These are phyloP conservation scores for Eospalax fontanierii DNA, from an alignment of 2,797 vertebrate species.

Conservation along the genomic window DNA sequence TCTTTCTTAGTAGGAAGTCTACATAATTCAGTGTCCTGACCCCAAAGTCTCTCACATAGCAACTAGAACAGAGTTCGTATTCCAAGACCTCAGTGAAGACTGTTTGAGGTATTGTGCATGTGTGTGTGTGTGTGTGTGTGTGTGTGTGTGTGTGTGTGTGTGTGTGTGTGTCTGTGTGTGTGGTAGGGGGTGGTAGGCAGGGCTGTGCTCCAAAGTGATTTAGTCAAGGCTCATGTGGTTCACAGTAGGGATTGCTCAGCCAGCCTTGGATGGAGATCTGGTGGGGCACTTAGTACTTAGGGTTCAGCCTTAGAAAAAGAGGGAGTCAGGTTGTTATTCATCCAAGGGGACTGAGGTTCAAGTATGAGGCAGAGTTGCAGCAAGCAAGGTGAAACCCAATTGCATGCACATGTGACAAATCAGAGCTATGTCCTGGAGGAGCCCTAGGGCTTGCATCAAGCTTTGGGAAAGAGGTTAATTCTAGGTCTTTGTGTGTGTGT, in stretches of 20 bases:
- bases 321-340: background rate
- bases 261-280: background rate
- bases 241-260: background rate
- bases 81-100: background rate
- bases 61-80: background rate
- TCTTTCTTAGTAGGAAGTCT: background rate
- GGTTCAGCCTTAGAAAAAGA: background rate
- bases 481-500: background rate
- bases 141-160: no score
- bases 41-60: background rate
- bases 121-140: no score
- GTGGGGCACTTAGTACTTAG: background rate
- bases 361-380: background rate
- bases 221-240: background rate
- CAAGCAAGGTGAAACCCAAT: background rate
- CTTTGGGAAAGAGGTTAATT: background rate
- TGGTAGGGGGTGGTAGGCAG: background rate
- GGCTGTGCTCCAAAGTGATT: background rate
- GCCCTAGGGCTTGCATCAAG: no score
- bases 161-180: no score
- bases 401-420: fast-evolving
- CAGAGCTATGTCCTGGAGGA: background rate
- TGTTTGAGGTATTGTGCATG: no score
- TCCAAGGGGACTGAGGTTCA: background rate
- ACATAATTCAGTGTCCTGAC: background rate